Evolutionary conservation across 2,888 invertebrate genomes (phyloP).

Genomic region (Phyllotreta cruciferae): DNA sequence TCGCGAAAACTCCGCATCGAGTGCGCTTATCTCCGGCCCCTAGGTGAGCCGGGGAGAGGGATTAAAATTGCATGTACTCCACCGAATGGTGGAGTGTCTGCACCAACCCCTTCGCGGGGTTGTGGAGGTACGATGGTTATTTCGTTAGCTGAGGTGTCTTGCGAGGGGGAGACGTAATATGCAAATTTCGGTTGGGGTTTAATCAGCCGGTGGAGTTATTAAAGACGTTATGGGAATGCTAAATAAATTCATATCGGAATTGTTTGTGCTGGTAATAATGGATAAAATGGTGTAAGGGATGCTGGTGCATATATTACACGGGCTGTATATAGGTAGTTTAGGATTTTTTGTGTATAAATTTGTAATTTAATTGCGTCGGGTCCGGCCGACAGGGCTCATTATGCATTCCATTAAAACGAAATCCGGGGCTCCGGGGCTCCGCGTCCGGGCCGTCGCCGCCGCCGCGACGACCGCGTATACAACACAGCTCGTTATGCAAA

Average conservation of each 20-base stretch:
- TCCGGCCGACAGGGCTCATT: too few species aligned
- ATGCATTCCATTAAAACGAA: too few species aligned
- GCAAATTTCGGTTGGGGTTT: conserved; percentile 7
- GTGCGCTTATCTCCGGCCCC: conserved; percentile 20
- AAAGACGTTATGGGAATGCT: background rate
- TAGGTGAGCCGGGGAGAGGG: conserved; percentile 12
- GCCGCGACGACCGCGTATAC: conserved; percentile 10
- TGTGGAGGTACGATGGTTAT: conserved; percentile 8
- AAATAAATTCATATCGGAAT: too few species aligned
- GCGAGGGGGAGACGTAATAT: background rate
- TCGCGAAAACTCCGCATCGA: conserved; percentile 18
- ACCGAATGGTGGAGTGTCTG: background rate
- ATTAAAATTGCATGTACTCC: conserved; percentile 24
- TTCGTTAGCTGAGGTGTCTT: conserved; percentile 14
- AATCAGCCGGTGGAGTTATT: background rate
- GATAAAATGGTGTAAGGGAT: too few species aligned
- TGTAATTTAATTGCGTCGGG: too few species aligned
- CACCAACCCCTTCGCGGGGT: background rate
- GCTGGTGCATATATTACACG: too few species aligned
- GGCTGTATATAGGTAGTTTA: too few species aligned
- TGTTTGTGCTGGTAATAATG: too few species aligned
- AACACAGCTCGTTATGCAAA: conserved; percentile 41
- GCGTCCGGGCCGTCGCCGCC: background rate
- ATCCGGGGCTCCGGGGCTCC: too few species aligned
- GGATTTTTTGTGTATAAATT: too few species aligned